Conservation (phyloP, 1,140 invertebrate genomes). For the Tetramorium parvispinum region DNA sequence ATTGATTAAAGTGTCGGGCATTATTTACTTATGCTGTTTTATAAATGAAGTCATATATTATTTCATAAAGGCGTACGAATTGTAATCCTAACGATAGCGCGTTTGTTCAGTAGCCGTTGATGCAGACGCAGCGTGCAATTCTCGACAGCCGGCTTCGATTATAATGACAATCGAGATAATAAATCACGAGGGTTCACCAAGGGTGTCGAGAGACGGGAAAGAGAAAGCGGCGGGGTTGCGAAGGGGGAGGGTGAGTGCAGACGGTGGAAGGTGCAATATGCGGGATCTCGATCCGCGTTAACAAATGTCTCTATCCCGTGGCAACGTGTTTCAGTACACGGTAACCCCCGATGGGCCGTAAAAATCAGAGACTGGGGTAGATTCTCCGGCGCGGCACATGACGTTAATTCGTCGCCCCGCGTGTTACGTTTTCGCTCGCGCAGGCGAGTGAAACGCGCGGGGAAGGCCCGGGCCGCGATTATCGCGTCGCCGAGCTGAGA, state of each 20-base stretch:
- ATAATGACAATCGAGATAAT: constrained; percentile 82
- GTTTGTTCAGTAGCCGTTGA: constrained; percentile 66
- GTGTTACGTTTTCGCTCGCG: constrained; percentile 16
- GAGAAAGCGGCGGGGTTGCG: constrained; percentile 46
- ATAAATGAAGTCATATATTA: constrained; percentile 46
- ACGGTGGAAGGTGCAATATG: constrained; percentile 67
- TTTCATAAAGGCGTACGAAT: background rate
- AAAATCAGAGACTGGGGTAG: constrained; percentile 74
- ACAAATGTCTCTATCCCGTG: constrained; percentile 81
- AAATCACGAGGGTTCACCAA: constrained; percentile 79
- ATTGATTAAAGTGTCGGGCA: background rate
- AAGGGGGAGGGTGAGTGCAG: constrained; percentile 28
- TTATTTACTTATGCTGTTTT: constrained; percentile 17
- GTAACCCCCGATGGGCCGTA: constrained; percentile 69
- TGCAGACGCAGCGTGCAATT: constrained; percentile 69
- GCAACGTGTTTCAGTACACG: constrained; percentile 66
- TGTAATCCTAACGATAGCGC: constrained; percentile 73
- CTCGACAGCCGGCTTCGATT: constrained; percentile 75
- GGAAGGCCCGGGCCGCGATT: constrained; percentile 54
- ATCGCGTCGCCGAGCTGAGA: constrained; percentile 67
- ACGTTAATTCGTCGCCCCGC: constrained; percentile 61
- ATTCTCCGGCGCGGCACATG: constrained; percentile 66
- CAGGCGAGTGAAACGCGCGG: constrained; percentile 18
- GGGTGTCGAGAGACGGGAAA: constrained; percentile 37
- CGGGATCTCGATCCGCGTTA: constrained; percentile 75